Evolutionary conservation across 2,888 invertebrate species (phyloP), one percentile per base, ranked within the genome.

Genomic region (Thymelicus acteon): DNA sequence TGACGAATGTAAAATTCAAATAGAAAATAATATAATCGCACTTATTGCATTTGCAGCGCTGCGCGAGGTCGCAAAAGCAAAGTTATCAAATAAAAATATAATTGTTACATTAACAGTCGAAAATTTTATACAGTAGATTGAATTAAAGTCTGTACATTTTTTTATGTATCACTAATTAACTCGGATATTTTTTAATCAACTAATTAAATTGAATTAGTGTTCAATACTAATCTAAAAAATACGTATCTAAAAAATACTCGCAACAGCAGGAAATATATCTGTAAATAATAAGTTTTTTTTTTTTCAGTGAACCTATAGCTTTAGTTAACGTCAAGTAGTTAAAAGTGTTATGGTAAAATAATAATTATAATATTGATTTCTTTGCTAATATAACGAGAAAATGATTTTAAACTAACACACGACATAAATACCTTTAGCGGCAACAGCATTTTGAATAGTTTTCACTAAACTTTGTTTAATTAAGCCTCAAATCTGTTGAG

Each of bases 401-500:
- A 37, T 13, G 7, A 13, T 57, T 31, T 31, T 37, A 37, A 57
- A 31, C 31, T 37, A 37, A 57, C 31, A 64, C 39, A 57, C 47
- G 24, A 58, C 39, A 57, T 58, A 52, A 40, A 65, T 70, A 70
- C 70, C 70, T 70, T 44, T 15, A 24, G 7, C 44, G 31, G 37
- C 52, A 60, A 60, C 60, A 19, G 44, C 70, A 70, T 70, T 24
- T 65, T 70, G 49, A 37, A 15, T 8, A 60, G 7, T 52, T 70
- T 70, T 70, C 70, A 65, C 64, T 15, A 60, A 60, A 48, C 49
- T 64, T 40, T 57, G 52, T 52, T 40, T 58, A 49, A 24, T 49
- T 7, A 40, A 39, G 48, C 13, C 64, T 64, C 70, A 64, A 65
- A 65, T 70, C 52, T 64, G 70, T 70, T 70, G 64, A 70, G 40